phyloP scores from a whole-genome alignment of 2,113 vertebrate species.

The Pangasianodon gigas region DNA sequence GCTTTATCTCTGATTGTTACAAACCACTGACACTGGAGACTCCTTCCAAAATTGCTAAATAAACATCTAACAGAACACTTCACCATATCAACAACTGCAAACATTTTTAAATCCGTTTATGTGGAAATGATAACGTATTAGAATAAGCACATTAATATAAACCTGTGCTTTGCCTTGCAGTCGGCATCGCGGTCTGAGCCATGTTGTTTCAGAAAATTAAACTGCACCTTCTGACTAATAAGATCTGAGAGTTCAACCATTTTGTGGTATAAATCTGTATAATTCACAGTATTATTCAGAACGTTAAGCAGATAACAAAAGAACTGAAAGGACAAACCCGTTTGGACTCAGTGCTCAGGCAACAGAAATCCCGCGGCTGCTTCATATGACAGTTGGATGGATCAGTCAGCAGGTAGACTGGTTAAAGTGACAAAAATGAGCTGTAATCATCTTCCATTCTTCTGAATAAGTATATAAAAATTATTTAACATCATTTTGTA shows the following conservation, averaged over 20 bases:
- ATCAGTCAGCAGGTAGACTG: conserved; percentile 88
- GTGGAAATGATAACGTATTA: not conserved
- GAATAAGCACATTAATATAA: not conserved
- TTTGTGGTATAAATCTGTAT: not conserved
- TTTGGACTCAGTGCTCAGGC: conserved; percentile 87
- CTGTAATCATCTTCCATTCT: conserved; percentile 4
- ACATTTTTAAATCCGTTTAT: not conserved
- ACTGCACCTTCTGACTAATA: not conserved
- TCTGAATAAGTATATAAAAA: not conserved
- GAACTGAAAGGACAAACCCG: conserved; percentile 73
- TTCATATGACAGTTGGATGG: conserved; percentile 82
- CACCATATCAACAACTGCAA: not conserved
- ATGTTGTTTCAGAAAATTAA: not conserved
- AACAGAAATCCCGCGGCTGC: conserved; percentile 95
- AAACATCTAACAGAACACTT: not conserved
- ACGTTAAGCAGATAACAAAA: not conserved
- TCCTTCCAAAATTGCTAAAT: not conserved
- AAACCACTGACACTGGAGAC: not conserved
- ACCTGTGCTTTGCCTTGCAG: not conserved
- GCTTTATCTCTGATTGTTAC: not conserved
- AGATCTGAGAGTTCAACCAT: not conserved
- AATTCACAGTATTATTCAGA: not conserved
- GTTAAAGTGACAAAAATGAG: conserved; percentile 47
- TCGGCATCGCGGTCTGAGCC: too few relatives aligned
- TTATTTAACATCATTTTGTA: not conserved